Evolutionary conservation across 2,888 invertebrate species (phyloP), one percentile per base, ranked within the genome.

Genomic region (Eilema sororculum): DNA sequence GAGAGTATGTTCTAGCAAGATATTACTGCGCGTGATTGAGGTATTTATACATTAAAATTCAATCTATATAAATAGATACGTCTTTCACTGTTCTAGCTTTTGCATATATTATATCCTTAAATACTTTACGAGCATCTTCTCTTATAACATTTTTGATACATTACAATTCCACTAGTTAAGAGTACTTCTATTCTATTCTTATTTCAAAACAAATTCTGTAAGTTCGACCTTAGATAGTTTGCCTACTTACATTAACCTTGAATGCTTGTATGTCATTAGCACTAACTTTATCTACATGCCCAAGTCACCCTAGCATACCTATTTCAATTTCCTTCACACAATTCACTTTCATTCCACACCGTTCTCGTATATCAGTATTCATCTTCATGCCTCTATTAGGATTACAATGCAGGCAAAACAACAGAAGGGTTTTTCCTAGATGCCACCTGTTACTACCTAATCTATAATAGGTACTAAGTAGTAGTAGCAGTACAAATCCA

Each of bases 401-500:
- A 52, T 24, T 57, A n/a, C 25, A 20, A 63, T 46, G 9, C 52
- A 60, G 37, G 41, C 30, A 64, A 69, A 33, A 52, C 24, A 68
- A 69, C 41, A 59, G 20, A 24, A 60, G 9, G 60, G 69, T 20
- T 60, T 69, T 69, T 60, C 69, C 65, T 33, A 61, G 33, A 33
- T n/a, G 57, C 10, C 65, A 69, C 37, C 37, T 69, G 69, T 69
- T 37, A 25, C 65, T 65, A 20, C 59, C 59, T 25, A 61, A 65
- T 65, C 65, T 60, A 20, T 65, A 52, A 52, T 52, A 52, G 52
- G 52, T 52, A 52, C 52, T 41, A 20, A 60, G 71, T 57, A 67
- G 65, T 66, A 63, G 66, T 65, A 75, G 78, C 71, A 68, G 74
- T 69, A 76, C 73, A 74, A 79, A 79, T 77, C 75, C 75, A 80